These are phyloP conservation scores for Eueides isabella DNA, from an alignment of 1,140 invertebrate species.

Conservation along the genomic window DNA sequence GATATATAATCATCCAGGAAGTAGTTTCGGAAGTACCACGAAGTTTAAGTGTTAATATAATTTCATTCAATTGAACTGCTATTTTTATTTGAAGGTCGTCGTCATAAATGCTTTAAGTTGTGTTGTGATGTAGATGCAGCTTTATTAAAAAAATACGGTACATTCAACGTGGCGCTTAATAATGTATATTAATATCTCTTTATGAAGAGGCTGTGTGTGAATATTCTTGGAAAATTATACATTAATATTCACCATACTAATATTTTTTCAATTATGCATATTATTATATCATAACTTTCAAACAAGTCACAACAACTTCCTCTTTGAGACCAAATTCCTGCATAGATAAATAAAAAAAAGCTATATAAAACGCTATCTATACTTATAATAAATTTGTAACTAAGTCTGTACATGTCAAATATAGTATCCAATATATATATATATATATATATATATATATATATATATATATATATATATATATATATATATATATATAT, in stretches of 20 bases:
- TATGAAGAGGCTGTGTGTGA: background rate
- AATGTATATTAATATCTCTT: background rate
- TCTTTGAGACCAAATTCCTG: background rate
- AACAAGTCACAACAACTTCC: constrained; percentile 7
- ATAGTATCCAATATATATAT: too few species aligned
- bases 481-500: too few species aligned
- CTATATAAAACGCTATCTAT: too few species aligned
- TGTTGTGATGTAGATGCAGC: background rate
- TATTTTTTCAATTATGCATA: background rate
- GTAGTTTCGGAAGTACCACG: background rate
- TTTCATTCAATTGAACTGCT: background rate
- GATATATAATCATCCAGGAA: constrained; percentile 10
- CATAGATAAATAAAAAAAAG: background rate
- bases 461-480: too few species aligned
- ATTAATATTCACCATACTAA: background rate
- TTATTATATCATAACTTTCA: constrained; percentile 16
- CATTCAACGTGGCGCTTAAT: background rate
- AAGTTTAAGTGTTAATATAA: background rate
- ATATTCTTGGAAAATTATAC: background rate
- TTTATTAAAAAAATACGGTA: background rate
- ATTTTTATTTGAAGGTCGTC: background rate
- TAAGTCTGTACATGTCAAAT: too few species aligned
- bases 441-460: too few species aligned
- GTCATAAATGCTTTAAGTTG: background rate
- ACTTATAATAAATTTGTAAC: background rate